These are phyloP conservation scores for Ophion obscuratus DNA, from an alignment of 2,888 invertebrate species.

Conservation along the genomic window DNA sequence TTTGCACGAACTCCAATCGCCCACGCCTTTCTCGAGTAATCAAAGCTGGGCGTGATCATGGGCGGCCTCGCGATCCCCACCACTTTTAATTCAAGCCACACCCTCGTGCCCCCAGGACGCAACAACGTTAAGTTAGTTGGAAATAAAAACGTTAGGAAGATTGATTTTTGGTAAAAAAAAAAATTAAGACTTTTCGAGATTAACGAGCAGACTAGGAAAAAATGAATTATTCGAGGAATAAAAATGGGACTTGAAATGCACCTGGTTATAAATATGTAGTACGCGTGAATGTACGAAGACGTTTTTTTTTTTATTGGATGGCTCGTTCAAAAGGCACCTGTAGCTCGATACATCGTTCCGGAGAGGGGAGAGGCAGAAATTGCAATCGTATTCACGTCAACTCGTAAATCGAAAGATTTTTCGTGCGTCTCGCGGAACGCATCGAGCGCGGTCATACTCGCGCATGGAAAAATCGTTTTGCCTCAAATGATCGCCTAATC, in stretches of 20 bases:
- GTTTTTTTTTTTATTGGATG: no score
- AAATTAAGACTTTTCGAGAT: background rate
- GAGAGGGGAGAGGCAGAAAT: constrained; percentile 17
- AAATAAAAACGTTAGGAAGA: background rate
- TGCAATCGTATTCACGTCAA: constrained; percentile 42
- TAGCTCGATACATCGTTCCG: no score
- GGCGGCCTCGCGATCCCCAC: constrained; percentile 75
- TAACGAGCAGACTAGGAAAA: background rate
- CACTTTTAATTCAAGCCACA: constrained; percentile 48
- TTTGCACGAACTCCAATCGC: background rate
- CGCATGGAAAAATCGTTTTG: constrained; percentile 18
- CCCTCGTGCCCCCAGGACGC: constrained; percentile 22
- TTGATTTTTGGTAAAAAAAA: background rate
- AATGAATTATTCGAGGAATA: background rate
- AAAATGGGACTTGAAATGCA: constrained; percentile 4
- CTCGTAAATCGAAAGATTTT: constrained; percentile 74
- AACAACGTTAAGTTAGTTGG: background rate
- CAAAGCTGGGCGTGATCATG: constrained; percentile 74
- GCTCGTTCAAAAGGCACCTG: no score
- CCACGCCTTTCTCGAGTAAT: constrained; percentile 62
- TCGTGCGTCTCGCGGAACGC: constrained; percentile 63
- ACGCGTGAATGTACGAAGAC: no score
- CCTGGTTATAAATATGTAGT: background rate
- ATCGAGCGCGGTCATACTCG: constrained; percentile 16
- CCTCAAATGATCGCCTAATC: constrained; percentile 70